Percentiles rank a stretch among this genome's conserved stretches.
Evolutionary conservation across 2,888 invertebrate species (phyloP).

Genomic region (Scaptomyza reducta): DNA sequence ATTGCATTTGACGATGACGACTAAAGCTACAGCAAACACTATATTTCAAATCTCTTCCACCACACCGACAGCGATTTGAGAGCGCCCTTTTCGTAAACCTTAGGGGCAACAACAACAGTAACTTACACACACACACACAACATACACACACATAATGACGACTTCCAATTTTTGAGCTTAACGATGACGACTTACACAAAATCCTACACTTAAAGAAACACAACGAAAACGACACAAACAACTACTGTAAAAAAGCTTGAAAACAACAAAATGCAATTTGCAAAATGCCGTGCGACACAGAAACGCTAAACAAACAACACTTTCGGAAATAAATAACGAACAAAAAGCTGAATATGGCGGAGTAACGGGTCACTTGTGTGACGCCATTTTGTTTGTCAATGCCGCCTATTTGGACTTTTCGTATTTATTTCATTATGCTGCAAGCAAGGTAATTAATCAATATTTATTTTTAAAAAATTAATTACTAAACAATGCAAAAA

Average conservation of each 20-base stretch:
- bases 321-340: conserved; percentile 32
- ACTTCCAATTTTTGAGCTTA: conserved; percentile 55
- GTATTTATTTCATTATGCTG: conserved; percentile 47
- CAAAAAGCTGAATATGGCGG: conserved; percentile 73
- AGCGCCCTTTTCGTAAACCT: conserved; percentile 41
- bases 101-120: conserved; percentile 25
- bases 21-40: conserved; percentile 40
- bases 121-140: conserved; percentile 13
- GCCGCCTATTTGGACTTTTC: conserved; percentile 70
- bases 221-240: conserved; percentile 38
- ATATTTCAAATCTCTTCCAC: conserved; percentile 23
- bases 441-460: conserved; percentile 68
- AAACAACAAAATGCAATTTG: conserved; percentile 60
- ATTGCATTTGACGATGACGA: conserved; percentile 86
- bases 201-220: conserved; percentile 16
- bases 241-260: conserved; percentile 29
- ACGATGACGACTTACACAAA: conserved; percentile 40
- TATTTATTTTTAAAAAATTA: conserved; percentile 67
- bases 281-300: conserved; percentile 54
- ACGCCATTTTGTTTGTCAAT: conserved; percentile 77
- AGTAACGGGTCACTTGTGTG: conserved; percentile 72
- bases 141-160: conserved; percentile 26
- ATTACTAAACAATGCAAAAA: conserved; percentile 60
- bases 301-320: conserved; percentile 20
- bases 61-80: conserved; percentile 36